A percentile compares a stretch with the other conserved stretches of the same genome.
These are phyloP conservation scores for Rhea pennata DNA, from an alignment of 2,113 vertebrate species.

Conservation along the genomic window DNA sequence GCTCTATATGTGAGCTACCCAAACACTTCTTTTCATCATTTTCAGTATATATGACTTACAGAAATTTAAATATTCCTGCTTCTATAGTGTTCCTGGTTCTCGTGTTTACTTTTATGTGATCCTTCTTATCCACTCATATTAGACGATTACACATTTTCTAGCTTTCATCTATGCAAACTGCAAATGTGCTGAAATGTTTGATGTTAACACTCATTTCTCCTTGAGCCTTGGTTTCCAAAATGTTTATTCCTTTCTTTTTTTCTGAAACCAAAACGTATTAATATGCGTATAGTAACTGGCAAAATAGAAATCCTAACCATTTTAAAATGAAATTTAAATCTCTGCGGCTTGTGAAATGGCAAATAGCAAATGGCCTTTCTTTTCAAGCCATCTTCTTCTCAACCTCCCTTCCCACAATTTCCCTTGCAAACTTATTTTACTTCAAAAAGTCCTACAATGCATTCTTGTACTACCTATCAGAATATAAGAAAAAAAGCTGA, in stretches of 20 bases:
- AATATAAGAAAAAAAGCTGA: not conserved
- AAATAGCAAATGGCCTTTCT: not conserved
- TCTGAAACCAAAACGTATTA: not conserved
- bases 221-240: not conserved
- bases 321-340: not conserved
- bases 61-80: not conserved
- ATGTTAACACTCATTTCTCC: not conserved
- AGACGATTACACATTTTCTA: not conserved
- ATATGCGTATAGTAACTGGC: not conserved
- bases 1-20: too few species aligned
- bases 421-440: not conserved
- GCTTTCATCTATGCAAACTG: constrained; percentile 16
- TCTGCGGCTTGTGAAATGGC: not conserved
- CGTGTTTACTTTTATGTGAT: constrained; percentile 17
- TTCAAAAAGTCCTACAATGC: not conserved
- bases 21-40: not conserved
- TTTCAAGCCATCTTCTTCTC: not conserved
- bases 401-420: not conserved
- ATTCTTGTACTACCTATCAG: not conserved
- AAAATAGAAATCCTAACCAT: not conserved
- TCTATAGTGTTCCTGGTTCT: not conserved
- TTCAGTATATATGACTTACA: not conserved
- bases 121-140: constrained; percentile 11
- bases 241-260: not conserved
- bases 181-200: not conserved